Evolutionary conservation across 2,797 vertebrate genomes (phyloP).

Genomic region (Alfaro cultratus): DNA sequence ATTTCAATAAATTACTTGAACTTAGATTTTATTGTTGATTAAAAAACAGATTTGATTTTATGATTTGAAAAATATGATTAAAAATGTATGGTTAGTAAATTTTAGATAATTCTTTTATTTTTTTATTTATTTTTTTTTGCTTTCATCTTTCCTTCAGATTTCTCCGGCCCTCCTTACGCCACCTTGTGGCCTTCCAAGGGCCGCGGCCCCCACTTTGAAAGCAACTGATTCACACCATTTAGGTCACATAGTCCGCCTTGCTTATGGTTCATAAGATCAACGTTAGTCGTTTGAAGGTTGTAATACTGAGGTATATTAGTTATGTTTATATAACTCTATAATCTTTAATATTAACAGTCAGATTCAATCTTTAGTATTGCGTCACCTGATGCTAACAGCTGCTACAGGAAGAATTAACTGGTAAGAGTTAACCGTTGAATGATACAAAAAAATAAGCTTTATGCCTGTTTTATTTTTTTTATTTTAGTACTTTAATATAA

Average conservation of each 20-base stretch:
- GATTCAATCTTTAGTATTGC: neutral
- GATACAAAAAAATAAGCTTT: neutral
- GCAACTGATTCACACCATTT: neutral
- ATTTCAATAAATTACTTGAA: neutral
- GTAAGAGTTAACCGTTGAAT: neutral
- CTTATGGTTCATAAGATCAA: neutral
- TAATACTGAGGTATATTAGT: neutral
- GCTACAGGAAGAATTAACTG: neutral
- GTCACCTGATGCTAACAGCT: constrained; percentile 13
- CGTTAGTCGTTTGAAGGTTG: neutral
- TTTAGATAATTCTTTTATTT: too few species aligned
- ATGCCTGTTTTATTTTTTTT: neutral
- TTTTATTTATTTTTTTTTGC: too few species aligned
- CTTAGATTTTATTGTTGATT: neutral
- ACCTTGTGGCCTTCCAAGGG: neutral
- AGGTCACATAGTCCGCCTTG: neutral
- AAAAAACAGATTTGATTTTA: neutral
- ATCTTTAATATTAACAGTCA: constrained; percentile 38
- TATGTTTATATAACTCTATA: neutral
- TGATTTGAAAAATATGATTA: neutral
- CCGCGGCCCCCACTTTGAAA: neutral
- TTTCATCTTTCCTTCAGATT: neutral
- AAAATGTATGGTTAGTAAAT: neutral
- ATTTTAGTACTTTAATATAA: neutral
- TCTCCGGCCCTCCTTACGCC: neutral